Percentiles rank a stretch among this genome's conserved stretches.
Conservation (phyloP, 2,888 invertebrate species). For the Morpho achilles region DNA sequence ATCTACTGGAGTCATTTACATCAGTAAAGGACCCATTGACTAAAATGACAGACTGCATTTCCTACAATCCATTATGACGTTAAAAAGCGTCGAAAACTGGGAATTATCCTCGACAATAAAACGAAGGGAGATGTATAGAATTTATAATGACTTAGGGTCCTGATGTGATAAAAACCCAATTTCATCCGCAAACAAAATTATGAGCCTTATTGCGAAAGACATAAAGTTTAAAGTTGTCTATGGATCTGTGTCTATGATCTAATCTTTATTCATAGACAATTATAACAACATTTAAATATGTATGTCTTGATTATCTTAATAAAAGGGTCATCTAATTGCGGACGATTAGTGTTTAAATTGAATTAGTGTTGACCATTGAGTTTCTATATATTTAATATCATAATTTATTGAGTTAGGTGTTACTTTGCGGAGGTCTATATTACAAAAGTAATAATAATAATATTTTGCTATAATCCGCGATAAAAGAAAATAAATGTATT, state of each 20-base stretch:
- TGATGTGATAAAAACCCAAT: slow-evolving; percentile 3
- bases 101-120: slow-evolving; percentile 22
- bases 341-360: slow-evolving; percentile 8
- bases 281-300: slow-evolving; percentile 16
- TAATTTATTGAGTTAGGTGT: too few relatives aligned
- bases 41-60: slow-evolving; percentile 4
- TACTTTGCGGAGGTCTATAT: too few relatives aligned
- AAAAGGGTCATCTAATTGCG: slow-evolving; percentile 1
- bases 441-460: too few relatives aligned
- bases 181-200: neutral
- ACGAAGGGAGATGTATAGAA: slow-evolving; percentile 22
- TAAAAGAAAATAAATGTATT: too few relatives aligned
- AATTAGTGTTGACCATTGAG: neutral
- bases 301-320: slow-evolving; percentile 11
- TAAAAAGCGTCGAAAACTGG: slow-evolving; percentile 3
- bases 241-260: neutral
- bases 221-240: slow-evolving; percentile 5
- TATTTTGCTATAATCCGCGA: too few relatives aligned
- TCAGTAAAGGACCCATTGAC: neutral
- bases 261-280: slow-evolving; percentile 15
- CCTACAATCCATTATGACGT: slow-evolving; percentile 1
- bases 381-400: too few relatives aligned
- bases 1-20: neutral
- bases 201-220: neutral
- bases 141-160: slow-evolving; percentile 19